Evolutionary conservation across 2,888 invertebrate species (phyloP).

Genomic region (Metacarcinus magister): DNA sequence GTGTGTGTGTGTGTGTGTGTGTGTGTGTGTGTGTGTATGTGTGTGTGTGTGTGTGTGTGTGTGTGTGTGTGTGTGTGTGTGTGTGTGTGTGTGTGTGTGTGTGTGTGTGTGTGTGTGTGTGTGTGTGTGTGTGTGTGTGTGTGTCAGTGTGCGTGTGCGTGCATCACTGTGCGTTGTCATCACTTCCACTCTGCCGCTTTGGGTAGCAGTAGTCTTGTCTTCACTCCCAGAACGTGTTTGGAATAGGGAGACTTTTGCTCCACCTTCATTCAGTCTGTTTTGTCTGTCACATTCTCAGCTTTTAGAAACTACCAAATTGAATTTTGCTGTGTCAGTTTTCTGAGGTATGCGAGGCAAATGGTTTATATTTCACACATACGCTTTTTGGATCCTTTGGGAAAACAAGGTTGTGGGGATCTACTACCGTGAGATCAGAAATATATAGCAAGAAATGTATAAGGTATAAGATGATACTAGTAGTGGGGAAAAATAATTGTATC

Average conservation of each 20-base stretch:
- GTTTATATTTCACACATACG: conserved; percentile 26
- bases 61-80: no score
- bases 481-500: background rate
- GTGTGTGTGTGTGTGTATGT: background rate
- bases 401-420: background rate
- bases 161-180: background rate
- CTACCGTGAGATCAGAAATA: background rate
- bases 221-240: conserved; percentile 4
- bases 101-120: background rate
- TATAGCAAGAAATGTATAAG: background rate
- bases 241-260: conserved; percentile 16
- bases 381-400: background rate
- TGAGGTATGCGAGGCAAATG: background rate
- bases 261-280: conserved; percentile 22
- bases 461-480: background rate
- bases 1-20: background rate
- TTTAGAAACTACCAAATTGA: conserved; percentile 16
- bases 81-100: no score
- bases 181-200: background rate
- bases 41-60: background rate
- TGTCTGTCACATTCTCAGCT: conserved; percentile 35
- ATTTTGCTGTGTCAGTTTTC: conserved; percentile 12
- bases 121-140: background rate
- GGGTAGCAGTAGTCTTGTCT: background rate
- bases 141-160: background rate